Percentiles rank a stretch among this genome's conserved stretches.
phyloP scores from a whole-genome alignment of 2,888 invertebrate genomes.

The Tridacna crocea region DNA sequence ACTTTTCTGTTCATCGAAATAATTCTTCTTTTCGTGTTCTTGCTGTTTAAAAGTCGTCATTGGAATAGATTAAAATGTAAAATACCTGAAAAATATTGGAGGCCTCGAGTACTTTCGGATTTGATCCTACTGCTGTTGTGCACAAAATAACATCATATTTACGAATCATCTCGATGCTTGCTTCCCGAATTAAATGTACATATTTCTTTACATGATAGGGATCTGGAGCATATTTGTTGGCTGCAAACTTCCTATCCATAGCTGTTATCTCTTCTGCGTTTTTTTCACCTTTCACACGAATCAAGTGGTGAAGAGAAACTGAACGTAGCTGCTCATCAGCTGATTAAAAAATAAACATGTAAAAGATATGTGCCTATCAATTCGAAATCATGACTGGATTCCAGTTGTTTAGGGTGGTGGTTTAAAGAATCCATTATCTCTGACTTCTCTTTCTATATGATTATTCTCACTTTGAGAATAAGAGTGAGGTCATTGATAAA shows the following conservation, averaged over 20 bases:
- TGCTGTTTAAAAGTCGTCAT: too few species aligned
- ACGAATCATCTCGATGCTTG: slow-evolving; percentile 61
- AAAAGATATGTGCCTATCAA: too few species aligned
- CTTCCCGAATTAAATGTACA: slow-evolving; percentile 40
- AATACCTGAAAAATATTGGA: slow-evolving; percentile 49
- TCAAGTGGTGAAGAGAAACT: slow-evolving; percentile 68
- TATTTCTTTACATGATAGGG: slow-evolving; percentile 12
- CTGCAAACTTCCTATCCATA: slow-evolving; percentile 43
- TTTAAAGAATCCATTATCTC: too few species aligned
- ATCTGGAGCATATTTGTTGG: slow-evolving; percentile 28
- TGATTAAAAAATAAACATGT: neutral
- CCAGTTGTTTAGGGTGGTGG: too few species aligned
- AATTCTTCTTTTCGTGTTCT: too few species aligned
- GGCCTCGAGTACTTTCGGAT: slow-evolving; percentile 52
- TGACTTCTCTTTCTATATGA: too few species aligned
- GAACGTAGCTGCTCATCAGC: slow-evolving; percentile 40
- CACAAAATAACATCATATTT: slow-evolving; percentile 71
- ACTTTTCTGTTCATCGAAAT: too few species aligned
- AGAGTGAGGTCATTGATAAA: too few species aligned
- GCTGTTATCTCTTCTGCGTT: slow-evolving; percentile 37
- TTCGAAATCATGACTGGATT: too few species aligned
- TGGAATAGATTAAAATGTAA: neutral
- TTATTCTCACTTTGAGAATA: too few species aligned
- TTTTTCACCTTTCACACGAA: slow-evolving; percentile 59
- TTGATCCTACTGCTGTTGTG: slow-evolving; percentile 69